A percentile compares a stretch with the other conserved stretches of the same genome.
phyloP scores from a whole-genome alignment of 2,797 vertebrate species.

The Acomys russatus region DNA sequence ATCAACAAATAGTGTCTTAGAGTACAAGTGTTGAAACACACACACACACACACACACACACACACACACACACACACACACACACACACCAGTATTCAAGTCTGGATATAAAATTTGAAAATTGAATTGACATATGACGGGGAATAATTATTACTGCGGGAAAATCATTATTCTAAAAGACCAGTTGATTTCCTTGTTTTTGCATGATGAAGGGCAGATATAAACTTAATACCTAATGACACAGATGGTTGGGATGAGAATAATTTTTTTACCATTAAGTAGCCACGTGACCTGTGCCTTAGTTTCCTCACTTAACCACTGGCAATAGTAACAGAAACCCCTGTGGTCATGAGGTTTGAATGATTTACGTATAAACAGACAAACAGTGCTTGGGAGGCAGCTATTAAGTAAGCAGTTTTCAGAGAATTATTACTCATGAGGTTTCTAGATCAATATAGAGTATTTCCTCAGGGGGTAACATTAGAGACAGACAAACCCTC shows the following conservation, averaged over 20 bases:
- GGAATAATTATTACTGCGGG: neutral
- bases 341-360: neutral
- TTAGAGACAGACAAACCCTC: neutral
- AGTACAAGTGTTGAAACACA: neutral
- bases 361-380: neutral
- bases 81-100: neutral
- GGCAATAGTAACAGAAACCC: neutral
- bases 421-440: neutral
- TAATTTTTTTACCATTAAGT: neutral
- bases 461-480: neutral
- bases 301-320: neutral
- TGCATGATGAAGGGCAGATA: fast-evolving
- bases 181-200: neutral
- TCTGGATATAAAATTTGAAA: constrained; percentile 13
- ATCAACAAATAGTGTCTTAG: neutral
- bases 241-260: constrained; percentile 1
- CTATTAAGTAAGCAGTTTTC: neutral
- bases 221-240: neutral
- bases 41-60: neutral
- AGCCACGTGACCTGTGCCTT: neutral
- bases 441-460: neutral
- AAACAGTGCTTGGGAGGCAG: too few relatives aligned
- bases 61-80: neutral
- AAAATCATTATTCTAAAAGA: neutral
- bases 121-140: neutral